Evolutionary conservation across 64 coral and sea anemone species (phyloP).

Genomic region (Montipora capricornis): DNA sequence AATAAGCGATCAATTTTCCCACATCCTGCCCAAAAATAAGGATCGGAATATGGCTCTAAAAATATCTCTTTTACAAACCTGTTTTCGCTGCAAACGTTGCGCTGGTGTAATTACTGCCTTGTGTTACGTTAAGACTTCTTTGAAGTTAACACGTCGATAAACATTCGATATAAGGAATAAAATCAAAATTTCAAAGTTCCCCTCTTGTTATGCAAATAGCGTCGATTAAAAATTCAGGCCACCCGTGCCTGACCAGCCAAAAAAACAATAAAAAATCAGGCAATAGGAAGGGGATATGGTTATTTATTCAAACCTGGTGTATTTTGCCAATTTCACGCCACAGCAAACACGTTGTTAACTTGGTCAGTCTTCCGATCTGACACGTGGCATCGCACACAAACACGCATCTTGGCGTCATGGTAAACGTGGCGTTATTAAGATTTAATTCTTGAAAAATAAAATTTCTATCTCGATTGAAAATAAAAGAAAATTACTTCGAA

Average conservation of each 20-base stretch:
- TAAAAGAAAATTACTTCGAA: not conserved
- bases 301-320: conserved; percentile 53
- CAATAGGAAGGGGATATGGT: conserved; percentile 59
- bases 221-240: conserved; percentile 33
- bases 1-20: conserved; percentile 24
- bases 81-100: conserved; percentile 1
- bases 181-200: conserved; percentile 49
- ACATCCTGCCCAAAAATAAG: not conserved
- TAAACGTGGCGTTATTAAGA: conserved; percentile 35
- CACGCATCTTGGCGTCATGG: conserved; percentile 4
- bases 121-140: not conserved
- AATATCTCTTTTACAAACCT: not conserved
- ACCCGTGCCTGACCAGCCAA: conserved; percentile 38
- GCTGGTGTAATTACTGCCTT: not conserved
- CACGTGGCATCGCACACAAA: conserved; percentile 4
- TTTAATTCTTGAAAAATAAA: no score
- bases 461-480: not conserved
- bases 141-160: not conserved
- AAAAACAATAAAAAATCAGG: conserved; percentile 39
- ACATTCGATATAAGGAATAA: not conserved
- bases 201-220: conserved; percentile 54
- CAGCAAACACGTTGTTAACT: conserved; percentile 38
- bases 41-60: not conserved
- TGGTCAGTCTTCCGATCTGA: not conserved
- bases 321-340: conserved; percentile 47